These are phyloP conservation scores for Meandrusa payeni DNA, from an alignment of 2,888 invertebrate species.

Conservation along the genomic window DNA sequence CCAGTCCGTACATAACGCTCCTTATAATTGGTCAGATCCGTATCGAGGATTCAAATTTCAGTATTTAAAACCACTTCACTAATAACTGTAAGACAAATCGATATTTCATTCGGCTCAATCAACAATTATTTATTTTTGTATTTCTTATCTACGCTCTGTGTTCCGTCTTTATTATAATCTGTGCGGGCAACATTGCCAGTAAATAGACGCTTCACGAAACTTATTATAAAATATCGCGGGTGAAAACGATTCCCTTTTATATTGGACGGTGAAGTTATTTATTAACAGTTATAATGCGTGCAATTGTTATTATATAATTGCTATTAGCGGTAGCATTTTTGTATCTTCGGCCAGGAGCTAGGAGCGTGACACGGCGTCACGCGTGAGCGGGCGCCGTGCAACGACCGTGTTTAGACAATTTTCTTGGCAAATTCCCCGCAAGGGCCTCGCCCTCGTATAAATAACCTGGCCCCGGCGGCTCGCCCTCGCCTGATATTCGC, in stretches of 20 bases:
- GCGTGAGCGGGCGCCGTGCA: conserved; percentile 32
- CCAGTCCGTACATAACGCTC: conserved; percentile 43
- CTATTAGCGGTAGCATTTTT: conserved; percentile 2
- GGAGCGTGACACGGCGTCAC: conserved; percentile 25
- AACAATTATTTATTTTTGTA: conserved; percentile 2
- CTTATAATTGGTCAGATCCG: conserved; percentile 50
- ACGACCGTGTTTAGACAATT: conserved; percentile 73
- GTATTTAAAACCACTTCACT: conserved; percentile 13
- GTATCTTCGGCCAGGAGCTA: conserved; percentile 4
- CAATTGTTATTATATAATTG: conserved; percentile 15
- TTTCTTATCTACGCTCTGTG: conserved; percentile 1
- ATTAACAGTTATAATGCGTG: conserved; percentile 7
- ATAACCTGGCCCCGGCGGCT: conserved; percentile 54
- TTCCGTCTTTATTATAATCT: conserved; percentile 1
- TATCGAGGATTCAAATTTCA: conserved; percentile 19
- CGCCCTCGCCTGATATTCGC: conserved; percentile 62
- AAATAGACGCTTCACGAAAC: conserved; percentile 2
- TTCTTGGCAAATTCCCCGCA: conserved; percentile 61
- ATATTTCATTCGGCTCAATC: conserved; percentile 1
- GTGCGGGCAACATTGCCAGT: background rate
- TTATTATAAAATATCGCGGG: background rate
- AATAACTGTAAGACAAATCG: conserved; percentile 1
- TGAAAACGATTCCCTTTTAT: conserved; percentile 1
- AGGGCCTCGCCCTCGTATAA: conserved; percentile 60
- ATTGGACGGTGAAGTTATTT: conserved; percentile 4